Base-by-base conservation (phyloP, 2,797 vertebrate genomes). In the Diplodus puntazzo region DNA sequence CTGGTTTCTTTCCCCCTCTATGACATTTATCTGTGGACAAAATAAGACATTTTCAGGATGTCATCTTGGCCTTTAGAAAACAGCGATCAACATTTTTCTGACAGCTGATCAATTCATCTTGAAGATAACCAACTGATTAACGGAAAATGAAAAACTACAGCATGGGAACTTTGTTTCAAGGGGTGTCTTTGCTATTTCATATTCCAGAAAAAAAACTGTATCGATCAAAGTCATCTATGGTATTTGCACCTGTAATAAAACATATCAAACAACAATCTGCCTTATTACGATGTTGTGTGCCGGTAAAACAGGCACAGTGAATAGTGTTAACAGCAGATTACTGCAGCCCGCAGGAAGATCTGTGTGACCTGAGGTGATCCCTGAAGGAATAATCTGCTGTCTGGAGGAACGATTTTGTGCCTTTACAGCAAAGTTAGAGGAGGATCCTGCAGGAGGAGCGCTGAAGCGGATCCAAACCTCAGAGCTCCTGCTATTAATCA, bases 361-460 rank as follows among this genome's bases (percentile, higher is more conserved):
- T 34, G 9, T 9, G 34, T 34, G 34, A 5, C 34, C 34, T 34
- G 34, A 34, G 4, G 1, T 25, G 27, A 68, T 27, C 21, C 17
- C 27, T 12, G 3, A 8, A 34, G 57, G 62, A 27, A 20, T 14
- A 16, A 53, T 6, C 46, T 30, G 48, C 23, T 46, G 11, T 23
- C 2, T 69, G 52, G 66, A 66, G 30, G 30, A 12, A 54, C 1
- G 79, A 50, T 5, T n/a, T 8, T 20, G 49, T 42, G 75, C 46
- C 16, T 63, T 52, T 46, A 66, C 66, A 70, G 70, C 30, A 34
- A 25, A 27, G 23, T 50, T 57, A 59, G 60, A 60, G n/a, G 2
- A n/a, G 17, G 63, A 62, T 46, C 78, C 70, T 64, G 83, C 81
- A 78, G 53, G 18, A 73, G 16, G 25, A 71, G 58, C 70, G 69